Evolutionary conservation across 1,140 invertebrate species (phyloP).

Genomic region (Drosophila triauraria): DNA sequence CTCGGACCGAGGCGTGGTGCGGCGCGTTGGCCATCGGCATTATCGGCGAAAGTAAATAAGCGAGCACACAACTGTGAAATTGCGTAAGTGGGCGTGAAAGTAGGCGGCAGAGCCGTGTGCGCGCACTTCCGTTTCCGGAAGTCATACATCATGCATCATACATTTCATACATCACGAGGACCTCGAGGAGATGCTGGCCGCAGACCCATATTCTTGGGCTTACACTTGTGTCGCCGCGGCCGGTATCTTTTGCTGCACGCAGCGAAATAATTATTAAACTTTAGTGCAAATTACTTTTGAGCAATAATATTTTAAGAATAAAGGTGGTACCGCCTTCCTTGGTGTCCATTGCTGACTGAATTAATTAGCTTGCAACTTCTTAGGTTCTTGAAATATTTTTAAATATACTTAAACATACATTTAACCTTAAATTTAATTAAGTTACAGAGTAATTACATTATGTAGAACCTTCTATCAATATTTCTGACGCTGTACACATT

Average conservation of each 20-base stretch:
- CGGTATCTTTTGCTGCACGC: constrained; percentile 11
- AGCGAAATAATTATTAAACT: too few species aligned
- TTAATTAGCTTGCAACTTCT: too few species aligned
- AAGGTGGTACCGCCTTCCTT: too few species aligned
- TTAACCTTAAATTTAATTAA: background rate
- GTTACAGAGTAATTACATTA: background rate
- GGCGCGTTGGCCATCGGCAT: background rate
- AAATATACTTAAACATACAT: background rate
- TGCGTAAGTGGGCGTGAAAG: constrained; percentile 64
- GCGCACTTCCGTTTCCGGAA: constrained; percentile 65
- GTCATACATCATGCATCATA: constrained; percentile 44
- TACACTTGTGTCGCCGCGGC: constrained; percentile 10
- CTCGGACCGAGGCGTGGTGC: too few species aligned
- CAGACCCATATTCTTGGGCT: background rate
- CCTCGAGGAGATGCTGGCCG: background rate
- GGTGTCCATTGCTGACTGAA: too few species aligned
- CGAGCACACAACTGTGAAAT: constrained; percentile 53
- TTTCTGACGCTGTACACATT: background rate
- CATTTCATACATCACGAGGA: background rate
- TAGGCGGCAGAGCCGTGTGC: constrained; percentile 45
- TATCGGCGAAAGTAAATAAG: constrained; percentile 38
- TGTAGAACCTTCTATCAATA: background rate
- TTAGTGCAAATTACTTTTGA: too few species aligned
- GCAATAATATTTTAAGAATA: too few species aligned
- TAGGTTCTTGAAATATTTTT: background rate